A percentile compares a stretch with the other conserved stretches of the same genome.
Evolutionary conservation across 2,888 invertebrate genomes (phyloP).

Genomic region (Allygus modestus): DNA sequence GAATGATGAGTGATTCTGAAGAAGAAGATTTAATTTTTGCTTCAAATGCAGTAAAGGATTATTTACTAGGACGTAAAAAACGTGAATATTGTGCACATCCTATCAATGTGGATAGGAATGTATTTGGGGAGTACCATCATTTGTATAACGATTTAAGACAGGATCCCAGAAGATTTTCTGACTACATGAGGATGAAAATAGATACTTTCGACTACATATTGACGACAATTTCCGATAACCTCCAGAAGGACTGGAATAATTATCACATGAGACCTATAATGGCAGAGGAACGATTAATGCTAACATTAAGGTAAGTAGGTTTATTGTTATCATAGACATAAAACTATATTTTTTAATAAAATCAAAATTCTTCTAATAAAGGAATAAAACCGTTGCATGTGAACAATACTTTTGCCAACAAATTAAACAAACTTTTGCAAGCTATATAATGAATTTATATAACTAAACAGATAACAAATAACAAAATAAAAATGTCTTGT

Average conservation of each 20-base stretch:
- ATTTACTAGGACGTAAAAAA: background rate
- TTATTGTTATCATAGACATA: too few relatives aligned
- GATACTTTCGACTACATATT: conserved; percentile 18
- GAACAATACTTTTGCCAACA: too few relatives aligned
- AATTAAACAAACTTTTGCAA: too few relatives aligned
- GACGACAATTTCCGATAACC: background rate
- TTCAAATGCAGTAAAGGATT: conserved; percentile 12
- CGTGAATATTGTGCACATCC: background rate
- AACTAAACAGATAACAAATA: too few relatives aligned
- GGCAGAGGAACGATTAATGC: conserved; percentile 24
- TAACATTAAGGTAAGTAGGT: too few relatives aligned
- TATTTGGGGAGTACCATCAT: conserved; percentile 22
- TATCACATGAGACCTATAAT: conserved; percentile 18
- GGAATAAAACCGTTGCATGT: too few relatives aligned
- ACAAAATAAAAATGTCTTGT: too few relatives aligned
- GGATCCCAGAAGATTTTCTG: background rate
- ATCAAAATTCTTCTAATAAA: too few relatives aligned
- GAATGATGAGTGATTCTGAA: conserved; percentile 23
- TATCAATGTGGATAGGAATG: conserved; percentile 24
- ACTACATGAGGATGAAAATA: conserved; percentile 23
- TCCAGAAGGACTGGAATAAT: conserved; percentile 15
- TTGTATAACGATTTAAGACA: conserved; percentile 29
- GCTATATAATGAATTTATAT: too few relatives aligned
- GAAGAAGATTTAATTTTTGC: conserved; percentile 11
- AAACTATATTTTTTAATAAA: too few relatives aligned